These are phyloP conservation scores for Cenopis cana DNA, from an alignment of 2,888 invertebrate species.

Conservation along the genomic window DNA sequence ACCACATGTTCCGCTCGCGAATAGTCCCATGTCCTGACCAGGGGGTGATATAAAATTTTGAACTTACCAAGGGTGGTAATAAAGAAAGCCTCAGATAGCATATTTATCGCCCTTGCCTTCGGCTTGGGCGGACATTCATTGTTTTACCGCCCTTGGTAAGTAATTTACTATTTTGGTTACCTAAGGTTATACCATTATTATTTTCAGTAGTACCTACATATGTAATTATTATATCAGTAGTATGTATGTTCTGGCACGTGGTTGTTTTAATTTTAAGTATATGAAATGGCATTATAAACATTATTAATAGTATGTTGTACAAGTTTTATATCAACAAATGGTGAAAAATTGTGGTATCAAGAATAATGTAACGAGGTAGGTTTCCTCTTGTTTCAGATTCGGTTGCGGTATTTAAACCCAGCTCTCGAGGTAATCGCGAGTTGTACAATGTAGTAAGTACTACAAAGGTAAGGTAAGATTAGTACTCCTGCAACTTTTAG, in stretches of 20 bases:
- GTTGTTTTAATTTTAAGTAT: conserved; percentile 13
- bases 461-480: no score
- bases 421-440: background rate
- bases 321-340: background rate
- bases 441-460: no score
- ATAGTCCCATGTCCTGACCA: no score
- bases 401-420: background rate
- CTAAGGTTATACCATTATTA: background rate
- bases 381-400: background rate
- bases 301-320: no score
- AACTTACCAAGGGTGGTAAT: no score
- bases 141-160: no score
- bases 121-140: no score
- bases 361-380: background rate
- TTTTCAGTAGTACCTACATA: background rate
- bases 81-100: no score
- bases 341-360: background rate
- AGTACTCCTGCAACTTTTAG: no score
- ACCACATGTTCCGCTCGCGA: no score
- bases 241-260: conserved; percentile 4
- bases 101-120: no score
- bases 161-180: background rate
- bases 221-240: background rate
- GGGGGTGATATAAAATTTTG: no score
- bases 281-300: background rate